Percentiles rank a stretch among this genome's conserved stretches.
These are phyloP conservation scores for Bambusicola thoracicus DNA, from an alignment of 2,113 vertebrate genomes.

Conservation along the genomic window DNA sequence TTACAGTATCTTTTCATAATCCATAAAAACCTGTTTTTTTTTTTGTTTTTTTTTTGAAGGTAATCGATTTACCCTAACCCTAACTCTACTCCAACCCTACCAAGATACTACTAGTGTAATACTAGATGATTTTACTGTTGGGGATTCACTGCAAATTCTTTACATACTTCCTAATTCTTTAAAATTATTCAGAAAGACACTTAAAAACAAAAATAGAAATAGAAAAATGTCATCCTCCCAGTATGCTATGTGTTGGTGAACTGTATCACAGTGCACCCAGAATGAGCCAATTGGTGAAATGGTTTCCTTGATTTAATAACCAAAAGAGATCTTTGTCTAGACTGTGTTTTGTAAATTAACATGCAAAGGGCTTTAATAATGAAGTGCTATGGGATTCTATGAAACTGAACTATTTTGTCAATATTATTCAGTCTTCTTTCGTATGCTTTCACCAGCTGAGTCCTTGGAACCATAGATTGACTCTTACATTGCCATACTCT, in stretches of 20 bases:
- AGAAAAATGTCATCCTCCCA: neutral
- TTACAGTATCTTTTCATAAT: neutral
- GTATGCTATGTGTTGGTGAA: too few species aligned
- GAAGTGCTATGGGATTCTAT: constrained; percentile 34
- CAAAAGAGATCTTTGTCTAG: constrained; percentile 12
- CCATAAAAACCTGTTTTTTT: too few species aligned
- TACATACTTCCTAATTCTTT: neutral
- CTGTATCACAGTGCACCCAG: neutral
- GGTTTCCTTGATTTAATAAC: constrained; percentile 22
- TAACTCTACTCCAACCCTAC: neutral
- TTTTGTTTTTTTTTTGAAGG: too few species aligned
- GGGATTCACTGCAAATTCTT: neutral
- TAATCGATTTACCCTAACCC: too few species aligned
- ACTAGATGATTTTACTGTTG: neutral
- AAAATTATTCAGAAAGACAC: neutral
- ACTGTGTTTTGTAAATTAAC: constrained; percentile 15
- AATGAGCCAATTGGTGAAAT: neutral
- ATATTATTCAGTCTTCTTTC: neutral
- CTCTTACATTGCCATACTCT: neutral
- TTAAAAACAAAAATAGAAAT: neutral
- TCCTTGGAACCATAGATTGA: neutral
- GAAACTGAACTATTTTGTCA: neutral
- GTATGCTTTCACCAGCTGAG: neutral
- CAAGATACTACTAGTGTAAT: neutral
- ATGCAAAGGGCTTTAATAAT: constrained; percentile 64